Percentiles rank a stretch among this genome's conserved stretches.
phyloP scores from a whole-genome alignment of 2,888 invertebrate genomes.

The Arge pagana region DNA sequence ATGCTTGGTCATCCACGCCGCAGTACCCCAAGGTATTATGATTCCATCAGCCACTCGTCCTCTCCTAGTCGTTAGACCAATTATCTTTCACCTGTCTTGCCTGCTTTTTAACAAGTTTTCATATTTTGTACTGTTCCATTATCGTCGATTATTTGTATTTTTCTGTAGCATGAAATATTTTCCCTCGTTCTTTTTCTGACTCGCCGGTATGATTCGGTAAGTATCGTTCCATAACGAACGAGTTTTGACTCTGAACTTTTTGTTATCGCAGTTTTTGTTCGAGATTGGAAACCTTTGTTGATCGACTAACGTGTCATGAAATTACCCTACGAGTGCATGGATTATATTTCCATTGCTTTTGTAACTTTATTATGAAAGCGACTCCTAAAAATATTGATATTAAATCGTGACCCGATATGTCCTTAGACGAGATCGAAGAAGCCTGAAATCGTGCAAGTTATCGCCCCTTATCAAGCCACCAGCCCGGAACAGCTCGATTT shows the following conservation, averaged over 20 bases:
- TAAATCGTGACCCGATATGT: too few relatives aligned
- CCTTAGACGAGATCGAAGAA: conserved; percentile 69
- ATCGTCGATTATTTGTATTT: conserved; percentile 12
- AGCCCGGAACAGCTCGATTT: conserved; percentile 91
- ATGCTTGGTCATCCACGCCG: conserved; percentile 25
- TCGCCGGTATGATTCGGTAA: too few relatives aligned
- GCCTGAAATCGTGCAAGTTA: conserved; percentile 91
- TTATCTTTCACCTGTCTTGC: conserved; percentile 11
- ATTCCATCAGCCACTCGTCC: conserved; percentile 10
- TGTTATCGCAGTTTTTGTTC: too few relatives aligned
- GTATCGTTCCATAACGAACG: too few relatives aligned
- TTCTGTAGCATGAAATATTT: conserved; percentile 4
- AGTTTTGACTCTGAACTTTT: too few relatives aligned
- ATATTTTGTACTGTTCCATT: conserved; percentile 13
- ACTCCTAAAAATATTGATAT: too few relatives aligned
- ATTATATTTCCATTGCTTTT: too few relatives aligned
- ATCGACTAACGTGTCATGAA: too few relatives aligned
- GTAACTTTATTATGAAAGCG: too few relatives aligned
- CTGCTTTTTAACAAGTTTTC: conserved; percentile 6
- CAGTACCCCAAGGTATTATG: conserved; percentile 50
- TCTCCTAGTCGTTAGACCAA: not conserved
- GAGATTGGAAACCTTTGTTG: too few relatives aligned
- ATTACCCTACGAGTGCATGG: too few relatives aligned
- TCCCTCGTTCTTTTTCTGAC: too few relatives aligned
- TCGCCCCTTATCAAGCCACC: conserved; percentile 90